Evolutionary conservation across 2,797 vertebrate species (phyloP).

Genomic region (Malacoctenus gilli): DNA sequence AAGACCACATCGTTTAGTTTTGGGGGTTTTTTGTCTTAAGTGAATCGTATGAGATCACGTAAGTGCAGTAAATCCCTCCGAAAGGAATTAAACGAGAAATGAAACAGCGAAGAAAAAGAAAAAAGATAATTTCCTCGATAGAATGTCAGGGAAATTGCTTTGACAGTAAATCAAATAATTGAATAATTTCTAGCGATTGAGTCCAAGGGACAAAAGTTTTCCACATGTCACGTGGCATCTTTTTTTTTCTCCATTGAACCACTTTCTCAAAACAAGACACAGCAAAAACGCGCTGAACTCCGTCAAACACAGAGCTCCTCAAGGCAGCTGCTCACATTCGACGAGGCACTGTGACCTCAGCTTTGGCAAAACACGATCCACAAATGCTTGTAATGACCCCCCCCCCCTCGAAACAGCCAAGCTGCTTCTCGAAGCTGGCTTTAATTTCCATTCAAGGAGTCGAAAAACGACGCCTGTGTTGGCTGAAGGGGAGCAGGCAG

Average conservation of each 20-base stretch:
- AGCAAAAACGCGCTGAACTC: constrained; percentile 25
- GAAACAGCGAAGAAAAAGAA: neutral
- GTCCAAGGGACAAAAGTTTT: constrained; percentile 24
- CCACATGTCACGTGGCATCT: constrained; percentile 20
- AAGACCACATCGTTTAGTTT: no score
- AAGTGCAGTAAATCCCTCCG: constrained; percentile 7
- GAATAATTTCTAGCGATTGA: constrained; percentile 9
- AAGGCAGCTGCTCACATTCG: constrained; percentile 19
- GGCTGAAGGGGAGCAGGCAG: constrained; percentile 18
- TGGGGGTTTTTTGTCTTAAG: constrained; percentile 11
- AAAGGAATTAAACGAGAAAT: constrained; percentile 7
- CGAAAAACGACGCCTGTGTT: constrained; percentile 41
- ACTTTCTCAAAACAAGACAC: constrained; percentile 32
- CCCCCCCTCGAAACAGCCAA: constrained; percentile 16
- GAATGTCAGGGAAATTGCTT: no score
- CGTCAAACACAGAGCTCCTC: constrained; percentile 19
- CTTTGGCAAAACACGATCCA: constrained; percentile 26
- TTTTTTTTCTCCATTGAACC: constrained; percentile 36
- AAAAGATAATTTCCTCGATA: no score
- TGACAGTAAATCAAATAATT: constrained; percentile 34
- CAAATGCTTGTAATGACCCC: constrained; percentile 35
- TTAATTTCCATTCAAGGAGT: constrained; percentile 50
- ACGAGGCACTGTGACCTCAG: constrained; percentile 31
- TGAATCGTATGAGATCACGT: constrained; percentile 7
- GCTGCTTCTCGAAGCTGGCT: constrained; percentile 26